Base-by-base conservation (phyloP, 2,113 vertebrate genomes). In the Microtus montanus region DNA sequence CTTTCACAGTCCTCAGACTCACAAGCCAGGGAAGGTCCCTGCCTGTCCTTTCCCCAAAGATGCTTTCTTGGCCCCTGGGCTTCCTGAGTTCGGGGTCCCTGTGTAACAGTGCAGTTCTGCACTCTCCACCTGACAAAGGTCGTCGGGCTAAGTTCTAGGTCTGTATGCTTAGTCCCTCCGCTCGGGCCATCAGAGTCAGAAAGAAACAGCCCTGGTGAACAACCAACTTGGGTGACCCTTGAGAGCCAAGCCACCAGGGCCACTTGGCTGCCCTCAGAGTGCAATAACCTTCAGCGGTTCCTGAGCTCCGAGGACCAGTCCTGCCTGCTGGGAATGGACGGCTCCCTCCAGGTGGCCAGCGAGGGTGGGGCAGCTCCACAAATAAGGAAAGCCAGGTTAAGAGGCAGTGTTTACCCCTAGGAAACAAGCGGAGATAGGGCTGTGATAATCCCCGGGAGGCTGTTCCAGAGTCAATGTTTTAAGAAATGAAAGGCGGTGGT, bases 261-360 rank as follows among this genome's bases (percentile, higher is more conserved):
- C 17, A 2, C 84, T 15, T 0, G 20, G 68, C 73, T 54, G 68
- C 44, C 28, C 79, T 68, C 6, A 4, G 28, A 52, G 58, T 2
- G 5, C 2, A 2, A 2, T 79, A 41, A 64, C 41, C 38, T 58
- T 33, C 52, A 5, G 0, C 54, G 0, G 33, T 61, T 38, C 17
- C 5, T 38, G 9, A 17, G 66, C 90, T 47, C 38, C 0, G 0
- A 7, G 71, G 90, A 74, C 68, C 33, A 7, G 22, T 44, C 30
- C 38, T 87, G 38, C 66, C 26, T 6, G 13, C 35, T 95, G 94
- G 92, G 78, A 54, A 73, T 11, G 20, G 63, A 78, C 47, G 2
- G 1, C 33, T 75, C 10, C 83, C 73, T 96, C 91, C 96, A 97
- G 96, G 95, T 97, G 96, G 94, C 95, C 96, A 75, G 91, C 24